A percentile compares a stretch with the other conserved stretches of the same genome.
These are phyloP conservation scores for Lanius ludovicianus DNA, from an alignment of 2,113 vertebrate genomes.

Conservation along the genomic window DNA sequence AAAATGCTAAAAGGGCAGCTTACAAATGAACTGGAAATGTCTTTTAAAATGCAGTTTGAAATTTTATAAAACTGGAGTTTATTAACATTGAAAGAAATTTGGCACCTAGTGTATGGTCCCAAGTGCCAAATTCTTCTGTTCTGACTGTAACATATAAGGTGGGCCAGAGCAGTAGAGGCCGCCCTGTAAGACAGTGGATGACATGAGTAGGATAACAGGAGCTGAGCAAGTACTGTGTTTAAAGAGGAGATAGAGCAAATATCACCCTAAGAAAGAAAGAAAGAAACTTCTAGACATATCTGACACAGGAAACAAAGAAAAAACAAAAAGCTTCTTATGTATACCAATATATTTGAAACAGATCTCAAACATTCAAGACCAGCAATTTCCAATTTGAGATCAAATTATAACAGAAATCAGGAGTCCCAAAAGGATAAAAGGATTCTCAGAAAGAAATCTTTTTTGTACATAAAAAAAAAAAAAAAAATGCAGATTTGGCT, in stretches of 20 bases:
- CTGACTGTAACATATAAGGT: neutral
- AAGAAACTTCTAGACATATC: neutral
- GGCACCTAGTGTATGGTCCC: neutral
- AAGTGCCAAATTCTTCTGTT: neutral
- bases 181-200: neutral
- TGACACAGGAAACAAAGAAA: neutral
- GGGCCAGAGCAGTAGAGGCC: neutral
- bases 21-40: neutral
- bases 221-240: neutral
- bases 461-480: neutral
- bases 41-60: neutral
- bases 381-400: neutral
- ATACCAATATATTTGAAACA: neutral
- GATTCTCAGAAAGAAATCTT: neutral
- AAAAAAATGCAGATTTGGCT: neutral
- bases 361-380: neutral
- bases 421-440: neutral
- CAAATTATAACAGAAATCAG: neutral
- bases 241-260: neutral
- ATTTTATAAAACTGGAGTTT: neutral
- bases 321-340: neutral
- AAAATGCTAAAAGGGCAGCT: neutral
- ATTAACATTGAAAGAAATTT: neutral
- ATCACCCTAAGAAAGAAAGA: neutral
- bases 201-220: neutral